Evolutionary conservation across 2,888 invertebrate species (phyloP).

Genomic region (Drosophila kanekoi): DNA sequence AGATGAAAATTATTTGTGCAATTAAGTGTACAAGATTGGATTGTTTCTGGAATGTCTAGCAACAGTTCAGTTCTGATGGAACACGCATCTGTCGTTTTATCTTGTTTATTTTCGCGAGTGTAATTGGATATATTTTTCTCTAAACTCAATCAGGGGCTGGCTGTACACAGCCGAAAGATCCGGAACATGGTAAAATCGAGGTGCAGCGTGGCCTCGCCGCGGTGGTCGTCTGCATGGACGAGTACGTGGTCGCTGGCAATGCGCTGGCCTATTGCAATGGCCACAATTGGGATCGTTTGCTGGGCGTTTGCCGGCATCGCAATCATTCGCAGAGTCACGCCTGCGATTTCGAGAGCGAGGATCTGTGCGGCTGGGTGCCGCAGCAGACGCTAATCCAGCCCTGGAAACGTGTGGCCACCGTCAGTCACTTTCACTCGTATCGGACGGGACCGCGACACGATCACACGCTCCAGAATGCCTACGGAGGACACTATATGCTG

Average conservation of each 20-base stretch:
- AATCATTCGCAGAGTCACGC: slow-evolving; percentile 49
- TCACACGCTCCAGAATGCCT: slow-evolving; percentile 88
- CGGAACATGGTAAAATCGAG: slow-evolving; percentile 87
- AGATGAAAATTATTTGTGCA: too few relatives aligned
- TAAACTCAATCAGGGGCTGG: slow-evolving; percentile 86
- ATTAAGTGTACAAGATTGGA: too few relatives aligned
- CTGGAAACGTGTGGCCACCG: slow-evolving; percentile 89
- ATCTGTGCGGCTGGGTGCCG: slow-evolving; percentile 92
- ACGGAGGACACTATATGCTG: slow-evolving; percentile 92
- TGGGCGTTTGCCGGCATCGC: slow-evolving; percentile 87
- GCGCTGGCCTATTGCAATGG: slow-evolving; percentile 90
- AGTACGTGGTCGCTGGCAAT: slow-evolving; percentile 87
- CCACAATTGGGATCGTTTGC: slow-evolving; percentile 88
- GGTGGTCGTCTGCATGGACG: slow-evolving; percentile 89
- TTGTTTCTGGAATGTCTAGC: too few relatives aligned
- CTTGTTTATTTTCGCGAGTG: background rate
- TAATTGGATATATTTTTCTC: background rate
- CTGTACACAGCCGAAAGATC: slow-evolving; percentile 85
- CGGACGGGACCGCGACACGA: slow-evolving; percentile 91
- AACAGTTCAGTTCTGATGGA: too few relatives aligned
- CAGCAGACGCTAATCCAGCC: slow-evolving; percentile 89
- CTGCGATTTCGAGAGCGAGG: slow-evolving; percentile 85
- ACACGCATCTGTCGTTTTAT: background rate
- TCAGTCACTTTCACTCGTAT: slow-evolving; percentile 58
- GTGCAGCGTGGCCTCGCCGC: slow-evolving; percentile 86